Conservation (phyloP, 2,888 invertebrate genomes). For the Amblyjoppa fuscipennis region DNA sequence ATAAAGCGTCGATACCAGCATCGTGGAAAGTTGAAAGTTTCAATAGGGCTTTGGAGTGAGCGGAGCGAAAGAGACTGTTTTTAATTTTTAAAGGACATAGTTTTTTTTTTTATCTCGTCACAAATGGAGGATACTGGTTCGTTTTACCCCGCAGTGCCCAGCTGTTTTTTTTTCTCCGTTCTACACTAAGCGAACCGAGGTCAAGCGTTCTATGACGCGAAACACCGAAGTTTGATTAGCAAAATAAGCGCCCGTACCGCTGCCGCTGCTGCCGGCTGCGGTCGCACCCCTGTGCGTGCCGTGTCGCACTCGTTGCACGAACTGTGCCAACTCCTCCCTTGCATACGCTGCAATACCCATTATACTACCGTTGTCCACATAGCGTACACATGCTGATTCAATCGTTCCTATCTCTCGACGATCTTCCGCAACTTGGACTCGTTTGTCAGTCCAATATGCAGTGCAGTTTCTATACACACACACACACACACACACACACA, state of each 20-base stretch:
- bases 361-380: constrained; percentile 12
- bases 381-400: constrained; percentile 16
- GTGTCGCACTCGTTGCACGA: constrained; percentile 10
- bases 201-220: background rate
- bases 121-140: background rate
- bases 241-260: background rate
- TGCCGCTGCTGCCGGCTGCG: background rate
- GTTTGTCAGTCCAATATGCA: background rate
- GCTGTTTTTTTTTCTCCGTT: background rate
- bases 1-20: too few species aligned
- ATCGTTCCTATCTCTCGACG: constrained; percentile 14
- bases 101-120: background rate
- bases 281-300: constrained; percentile 24
- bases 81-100: too few species aligned
- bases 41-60: too few species aligned
- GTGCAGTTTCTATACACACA: background rate
- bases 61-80: too few species aligned
- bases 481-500: background rate
- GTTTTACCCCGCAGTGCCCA: background rate
- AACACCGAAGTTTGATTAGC: too few species aligned
- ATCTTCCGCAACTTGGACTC: background rate
- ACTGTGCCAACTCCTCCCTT: constrained; percentile 10
- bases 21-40: too few species aligned
- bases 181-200: background rate
- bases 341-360: background rate